A percentile compares a stretch with the other conserved stretches of the same genome.
Evolutionary conservation across 2,797 vertebrate genomes (phyloP).

Genomic region (Astyanax mexicanus): DNA sequence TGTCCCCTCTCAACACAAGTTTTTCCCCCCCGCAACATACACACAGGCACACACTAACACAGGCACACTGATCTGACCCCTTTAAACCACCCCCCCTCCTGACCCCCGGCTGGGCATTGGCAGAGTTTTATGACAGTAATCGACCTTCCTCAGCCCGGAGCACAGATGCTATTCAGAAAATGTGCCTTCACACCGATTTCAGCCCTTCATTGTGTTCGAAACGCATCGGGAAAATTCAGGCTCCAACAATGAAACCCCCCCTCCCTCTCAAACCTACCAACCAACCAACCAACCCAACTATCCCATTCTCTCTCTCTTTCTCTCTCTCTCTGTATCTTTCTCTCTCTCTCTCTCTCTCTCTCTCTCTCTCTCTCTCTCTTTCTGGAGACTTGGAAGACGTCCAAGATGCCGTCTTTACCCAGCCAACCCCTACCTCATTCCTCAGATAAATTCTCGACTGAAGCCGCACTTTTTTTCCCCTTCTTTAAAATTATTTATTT

Average conservation of each 20-base stretch:
- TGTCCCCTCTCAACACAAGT: conserved; percentile 78
- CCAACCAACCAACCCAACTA: conserved; percentile 15
- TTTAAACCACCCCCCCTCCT: conserved; percentile 56
- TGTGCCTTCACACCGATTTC: conserved; percentile 86
- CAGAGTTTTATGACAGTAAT: conserved; percentile 88
- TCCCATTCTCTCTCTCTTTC: conserved; percentile 70
- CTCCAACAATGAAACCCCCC: conserved; percentile 75
- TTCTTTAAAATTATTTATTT: conserved; percentile 26
- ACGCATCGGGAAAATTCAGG: conserved; percentile 84
- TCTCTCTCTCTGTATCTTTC: too few relatives aligned
- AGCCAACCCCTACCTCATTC: conserved; percentile 73
- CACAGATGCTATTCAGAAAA: conserved; percentile 89
- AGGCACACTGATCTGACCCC: conserved; percentile 43
- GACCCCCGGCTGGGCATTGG: conserved; percentile 91
- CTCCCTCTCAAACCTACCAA: too few relatives aligned
- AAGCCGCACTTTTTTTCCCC: neutral
- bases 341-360: conserved; percentile 81
- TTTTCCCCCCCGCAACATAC: conserved; percentile 71
- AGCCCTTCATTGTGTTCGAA: conserved; percentile 81
- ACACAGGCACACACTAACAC: conserved; percentile 53
- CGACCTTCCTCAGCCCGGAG: conserved; percentile 84
- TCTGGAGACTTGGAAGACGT: conserved; percentile 79
- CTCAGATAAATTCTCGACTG: conserved; percentile 72
- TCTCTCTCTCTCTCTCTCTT: conserved; percentile 82
- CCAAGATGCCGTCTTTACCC: conserved; percentile 80